Evolutionary conservation across 2,113 vertebrate species (phyloP).

Genomic region (Rousettus leschenaultii): DNA sequence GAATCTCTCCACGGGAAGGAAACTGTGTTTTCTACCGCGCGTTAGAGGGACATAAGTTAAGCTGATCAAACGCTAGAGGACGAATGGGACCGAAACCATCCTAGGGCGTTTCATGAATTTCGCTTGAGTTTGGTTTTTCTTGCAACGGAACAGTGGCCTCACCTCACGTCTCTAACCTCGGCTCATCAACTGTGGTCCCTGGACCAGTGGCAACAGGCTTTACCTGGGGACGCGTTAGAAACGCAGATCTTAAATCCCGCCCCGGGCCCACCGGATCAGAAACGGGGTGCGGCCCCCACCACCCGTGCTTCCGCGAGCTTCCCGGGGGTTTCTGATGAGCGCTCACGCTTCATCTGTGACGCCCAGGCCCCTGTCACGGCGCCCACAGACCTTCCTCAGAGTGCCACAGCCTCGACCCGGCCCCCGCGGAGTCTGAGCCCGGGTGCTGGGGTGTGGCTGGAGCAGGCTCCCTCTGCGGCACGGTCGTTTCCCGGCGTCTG

Average conservation of each 20-base stretch:
- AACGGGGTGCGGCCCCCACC: background rate
- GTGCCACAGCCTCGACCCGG: no score
- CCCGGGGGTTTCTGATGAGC: no score
- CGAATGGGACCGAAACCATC: background rate
- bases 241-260: background rate
- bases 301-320: no score
- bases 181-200: no score
- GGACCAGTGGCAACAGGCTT: background rate
- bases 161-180: background rate
- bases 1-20: slow-evolving; percentile 47
- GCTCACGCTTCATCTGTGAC: no score
- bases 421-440: no score
- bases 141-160: background rate
- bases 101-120: slow-evolving; percentile 1
- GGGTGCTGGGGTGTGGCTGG: no score
- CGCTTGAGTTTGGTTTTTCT: background rate
- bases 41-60: slow-evolving; percentile 43
- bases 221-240: background rate
- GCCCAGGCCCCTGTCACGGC: no score
- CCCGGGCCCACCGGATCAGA: background rate
- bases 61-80: background rate
- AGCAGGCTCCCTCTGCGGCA: no score
- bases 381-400: no score
- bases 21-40: slow-evolving; percentile 36
- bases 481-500: no score